These are phyloP conservation scores for Lineus longissimus DNA, from an alignment of 1,140 invertebrate species.

Conservation along the genomic window DNA sequence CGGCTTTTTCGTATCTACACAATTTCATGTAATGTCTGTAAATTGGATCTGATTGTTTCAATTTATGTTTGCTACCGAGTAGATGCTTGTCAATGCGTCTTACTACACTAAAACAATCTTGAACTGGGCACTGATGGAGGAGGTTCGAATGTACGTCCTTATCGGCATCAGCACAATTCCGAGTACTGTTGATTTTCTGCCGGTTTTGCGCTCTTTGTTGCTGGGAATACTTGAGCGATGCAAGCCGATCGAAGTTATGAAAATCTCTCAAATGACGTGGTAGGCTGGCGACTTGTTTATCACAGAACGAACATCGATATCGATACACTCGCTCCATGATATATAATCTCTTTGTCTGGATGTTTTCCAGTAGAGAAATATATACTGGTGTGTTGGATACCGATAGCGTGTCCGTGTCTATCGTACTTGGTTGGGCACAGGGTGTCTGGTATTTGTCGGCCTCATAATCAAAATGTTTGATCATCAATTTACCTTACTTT, in stretches of 20 bases:
- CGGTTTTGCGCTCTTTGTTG: background rate
- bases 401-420: too few relatives aligned
- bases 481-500: too few relatives aligned
- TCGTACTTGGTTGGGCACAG: too few relatives aligned
- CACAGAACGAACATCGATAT: background rate
- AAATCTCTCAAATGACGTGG: conserved; percentile 1
- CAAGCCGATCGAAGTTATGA: background rate
- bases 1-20: too few relatives aligned
- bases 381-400: too few relatives aligned
- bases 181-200: conserved; percentile 2
- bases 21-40: background rate
- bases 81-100: too few relatives aligned
- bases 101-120: too few relatives aligned
- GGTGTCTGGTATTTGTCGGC: too few relatives aligned
- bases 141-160: background rate
- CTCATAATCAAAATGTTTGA: too few relatives aligned
- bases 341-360: background rate
- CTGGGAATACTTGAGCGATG: background rate
- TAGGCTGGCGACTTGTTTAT: background rate
- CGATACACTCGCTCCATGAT: background rate
- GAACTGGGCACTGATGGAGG: background rate
- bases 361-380: too few relatives aligned
- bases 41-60: background rate
- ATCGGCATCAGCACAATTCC: too few relatives aligned
- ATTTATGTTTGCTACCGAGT: too few relatives aligned